Conservation (phyloP, 2,888 invertebrate genomes). For the Chrysopilus asiliformis region DNA sequence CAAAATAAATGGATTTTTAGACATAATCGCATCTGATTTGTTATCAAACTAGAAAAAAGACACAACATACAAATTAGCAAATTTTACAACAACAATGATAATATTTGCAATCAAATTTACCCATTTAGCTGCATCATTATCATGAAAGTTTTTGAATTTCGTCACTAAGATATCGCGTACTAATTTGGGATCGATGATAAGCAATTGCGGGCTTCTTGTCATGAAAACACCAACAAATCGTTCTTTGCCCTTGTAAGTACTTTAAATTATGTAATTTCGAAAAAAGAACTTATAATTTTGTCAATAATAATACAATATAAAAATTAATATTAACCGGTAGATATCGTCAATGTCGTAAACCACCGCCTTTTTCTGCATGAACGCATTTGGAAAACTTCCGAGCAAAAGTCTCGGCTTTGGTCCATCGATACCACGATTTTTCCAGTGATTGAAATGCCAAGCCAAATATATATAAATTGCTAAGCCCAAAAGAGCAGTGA, state of each 20-base stretch:
- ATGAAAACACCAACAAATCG: slow-evolving; percentile 25
- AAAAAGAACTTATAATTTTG: too few relatives aligned
- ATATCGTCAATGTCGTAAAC: too few relatives aligned
- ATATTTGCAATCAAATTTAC: too few relatives aligned
- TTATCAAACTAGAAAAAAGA: slow-evolving; percentile 22
- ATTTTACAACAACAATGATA: too few relatives aligned
- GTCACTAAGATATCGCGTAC: slow-evolving; percentile 26
- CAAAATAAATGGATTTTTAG: slow-evolving; percentile 37
- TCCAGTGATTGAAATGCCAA: slow-evolving; percentile 23
- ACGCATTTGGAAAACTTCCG: slow-evolving; percentile 24
- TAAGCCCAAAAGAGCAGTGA: too few relatives aligned
- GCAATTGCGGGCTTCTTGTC: slow-evolving; percentile 19
- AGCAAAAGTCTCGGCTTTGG: slow-evolving; percentile 21
- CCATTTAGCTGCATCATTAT: slow-evolving; percentile 16
- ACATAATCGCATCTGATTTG: slow-evolving; percentile 37
- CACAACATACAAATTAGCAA: too few relatives aligned
- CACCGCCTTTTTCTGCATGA: too few relatives aligned
- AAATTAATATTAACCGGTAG: too few relatives aligned
- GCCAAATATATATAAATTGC: slow-evolving; percentile 14
- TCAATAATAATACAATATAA: too few relatives aligned
- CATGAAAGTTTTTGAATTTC: slow-evolving; percentile 22
- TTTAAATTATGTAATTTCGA: too few relatives aligned
- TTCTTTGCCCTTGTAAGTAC: slow-evolving; percentile 12
- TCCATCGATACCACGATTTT: slow-evolving; percentile 20
- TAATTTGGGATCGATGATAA: slow-evolving; percentile 24